Evolutionary conservation across 2,113 vertebrate species (phyloP).

Genomic region (Nyctibius bracteatus): DNA sequence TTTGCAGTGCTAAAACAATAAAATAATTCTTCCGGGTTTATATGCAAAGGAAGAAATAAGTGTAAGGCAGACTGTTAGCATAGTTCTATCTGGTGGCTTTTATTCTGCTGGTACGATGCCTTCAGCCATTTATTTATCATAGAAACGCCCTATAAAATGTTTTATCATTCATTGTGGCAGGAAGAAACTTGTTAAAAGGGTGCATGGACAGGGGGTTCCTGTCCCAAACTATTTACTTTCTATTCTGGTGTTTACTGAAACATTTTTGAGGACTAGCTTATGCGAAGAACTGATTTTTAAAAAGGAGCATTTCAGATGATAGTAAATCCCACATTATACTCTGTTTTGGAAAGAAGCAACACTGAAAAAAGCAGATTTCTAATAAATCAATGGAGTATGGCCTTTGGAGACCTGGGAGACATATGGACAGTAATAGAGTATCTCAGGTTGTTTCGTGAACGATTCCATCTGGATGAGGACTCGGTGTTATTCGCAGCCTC

Average conservation of each 20-base stretch:
- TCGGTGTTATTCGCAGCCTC: constrained; percentile 80
- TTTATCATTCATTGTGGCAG: constrained; percentile 26
- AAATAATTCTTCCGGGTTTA: constrained; percentile 73
- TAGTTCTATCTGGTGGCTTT: constrained; percentile 41
- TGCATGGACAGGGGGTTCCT: constrained; percentile 31
- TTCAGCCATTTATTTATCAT: constrained; percentile 56
- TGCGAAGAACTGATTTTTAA: constrained; percentile 31
- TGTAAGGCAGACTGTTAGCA: constrained; percentile 38
- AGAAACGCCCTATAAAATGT: constrained; percentile 45
- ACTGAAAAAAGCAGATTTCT: constrained; percentile 74
- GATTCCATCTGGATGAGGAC: constrained; percentile 83
- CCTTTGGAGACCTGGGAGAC: constrained; percentile 84
- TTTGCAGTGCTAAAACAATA: constrained; percentile 73
- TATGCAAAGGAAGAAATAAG: constrained; percentile 66
- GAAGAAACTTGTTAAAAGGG: constrained; percentile 63
- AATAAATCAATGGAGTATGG: constrained; percentile 87
- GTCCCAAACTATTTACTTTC: constrained; percentile 61
- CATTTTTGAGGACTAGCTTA: constrained; percentile 47
- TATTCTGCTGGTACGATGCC: constrained; percentile 25
- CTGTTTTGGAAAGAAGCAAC: constrained; percentile 54
- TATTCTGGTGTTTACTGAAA: constrained; percentile 59
- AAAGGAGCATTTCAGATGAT: constrained; percentile 8
- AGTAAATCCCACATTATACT: constrained; percentile 53
- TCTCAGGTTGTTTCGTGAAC: constrained; percentile 90
- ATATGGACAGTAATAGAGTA: constrained; percentile 90